A percentile compares a stretch with the other conserved stretches of the same genome.
phyloP scores from a whole-genome alignment of 2,888 invertebrate species.

The Calliopum simillimum region DNA sequence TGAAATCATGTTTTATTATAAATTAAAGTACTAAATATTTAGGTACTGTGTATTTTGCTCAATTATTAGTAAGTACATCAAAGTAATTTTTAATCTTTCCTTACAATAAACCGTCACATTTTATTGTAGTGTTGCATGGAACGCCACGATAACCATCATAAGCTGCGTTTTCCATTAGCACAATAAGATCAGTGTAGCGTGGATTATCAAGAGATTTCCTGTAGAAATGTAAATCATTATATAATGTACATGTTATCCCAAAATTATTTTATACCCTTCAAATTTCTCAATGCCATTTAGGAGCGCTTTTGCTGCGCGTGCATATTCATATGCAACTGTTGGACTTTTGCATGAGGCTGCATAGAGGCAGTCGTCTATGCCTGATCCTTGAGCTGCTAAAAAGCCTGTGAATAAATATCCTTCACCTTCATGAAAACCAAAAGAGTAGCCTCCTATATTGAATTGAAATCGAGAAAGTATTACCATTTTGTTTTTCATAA shows the following conservation, averaged over 20 bases:
- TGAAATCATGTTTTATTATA: slow-evolving; percentile 17
- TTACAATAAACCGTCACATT: slow-evolving; percentile 64
- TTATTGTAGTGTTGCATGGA: slow-evolving; percentile 71
- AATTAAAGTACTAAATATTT: slow-evolving; percentile 12
- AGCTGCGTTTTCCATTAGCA: slow-evolving; percentile 76
- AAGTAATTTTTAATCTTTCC: slow-evolving; percentile 4
- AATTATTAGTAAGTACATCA: slow-evolving; percentile 6
- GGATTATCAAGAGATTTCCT: slow-evolving; percentile 65
- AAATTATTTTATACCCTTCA: slow-evolving; percentile 70
- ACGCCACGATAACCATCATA: slow-evolving; percentile 74
- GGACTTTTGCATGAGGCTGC: slow-evolving; percentile 82
- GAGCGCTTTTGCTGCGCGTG: slow-evolving; percentile 81
- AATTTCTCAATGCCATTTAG: slow-evolving; percentile 78
- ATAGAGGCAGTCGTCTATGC: slow-evolving; percentile 79
- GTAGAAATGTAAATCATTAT: slow-evolving; percentile 22
- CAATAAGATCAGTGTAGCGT: slow-evolving; percentile 75
- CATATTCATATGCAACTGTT: slow-evolving; percentile 76
- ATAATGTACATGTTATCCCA: background rate
- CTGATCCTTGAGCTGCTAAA: slow-evolving; percentile 80
- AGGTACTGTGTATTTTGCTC: slow-evolving; percentile 6
- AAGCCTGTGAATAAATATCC: slow-evolving; percentile 68
- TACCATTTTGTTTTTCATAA: too few relatives aligned
- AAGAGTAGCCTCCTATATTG: slow-evolving; percentile 31
- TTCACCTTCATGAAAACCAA: slow-evolving; percentile 76
- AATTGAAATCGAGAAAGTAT: too few relatives aligned